Base-by-base conservation (phyloP, 1,140 invertebrate species). In the Plodia interpunctella region DNA sequence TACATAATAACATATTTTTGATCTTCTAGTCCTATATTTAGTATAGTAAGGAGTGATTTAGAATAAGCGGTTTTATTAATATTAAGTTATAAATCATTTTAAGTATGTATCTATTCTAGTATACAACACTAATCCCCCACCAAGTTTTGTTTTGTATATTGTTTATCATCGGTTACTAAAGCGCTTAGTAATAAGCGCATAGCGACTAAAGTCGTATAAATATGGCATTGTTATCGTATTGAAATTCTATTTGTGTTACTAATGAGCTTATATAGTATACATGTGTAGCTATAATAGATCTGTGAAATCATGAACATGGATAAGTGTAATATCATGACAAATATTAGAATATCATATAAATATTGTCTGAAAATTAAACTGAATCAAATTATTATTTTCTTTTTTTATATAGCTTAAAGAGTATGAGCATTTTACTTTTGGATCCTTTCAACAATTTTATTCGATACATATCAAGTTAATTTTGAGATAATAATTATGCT, bases 11-110 rank as follows among this genome's bases (percentile, higher is more conserved):
- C 51, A 70, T 57, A 64, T 65, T 74, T 69, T 73, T 76, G 68
- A 77, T 77, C 68, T 78, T 83, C 80, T 83, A 83, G 80, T 83
- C 80, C 65, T 71, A 58, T 77, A 78, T 63, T 59, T 73, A 79
- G 66, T 35, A 55, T 60, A 60, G 25, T 5, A 35, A 57, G 25
- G 68, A 54, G 62, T 69, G 63, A 66, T 69, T 52, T 65, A 62
- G 60, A 2, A 6, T 64, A 60, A 62, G 35, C 61, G 52, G 44
- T 32, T 20, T 30, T 35, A 18, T 44, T 59, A 62, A 52, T 67
- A 60, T 60, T 60, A 67, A 58, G 56, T 63, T 58, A 52, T 32
- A 59, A 59, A 53, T 19, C 21, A 20, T 15, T 60, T 55, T 38
- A 21, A 4, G 21, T 60, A 32, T 52, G 8, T 25, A 49, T 57